Percentiles rank a stretch among this genome's conserved stretches.
These are phyloP conservation scores for Forficula auricularia DNA, from an alignment of 1,140 invertebrate species.

Conservation along the genomic window DNA sequence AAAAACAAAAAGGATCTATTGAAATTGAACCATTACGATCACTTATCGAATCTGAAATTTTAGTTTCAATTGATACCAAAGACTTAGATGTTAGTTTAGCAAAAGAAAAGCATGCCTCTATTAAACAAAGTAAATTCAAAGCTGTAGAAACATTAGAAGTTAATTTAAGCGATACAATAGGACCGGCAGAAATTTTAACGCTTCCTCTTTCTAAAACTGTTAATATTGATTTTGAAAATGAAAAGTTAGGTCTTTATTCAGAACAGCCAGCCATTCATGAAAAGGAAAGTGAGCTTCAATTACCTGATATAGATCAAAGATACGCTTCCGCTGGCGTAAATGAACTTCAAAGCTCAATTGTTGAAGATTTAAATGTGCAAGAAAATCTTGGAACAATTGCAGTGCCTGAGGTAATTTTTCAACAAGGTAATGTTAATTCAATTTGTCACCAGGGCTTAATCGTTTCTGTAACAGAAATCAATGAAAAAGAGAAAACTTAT, in stretches of 20 bases:
- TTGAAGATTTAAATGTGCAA: conserved; percentile 6
- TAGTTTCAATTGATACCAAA: too few relatives aligned
- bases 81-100: conserved; percentile 16
- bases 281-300: conserved; percentile 2
- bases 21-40: too few relatives aligned
- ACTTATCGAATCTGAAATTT: too few relatives aligned
- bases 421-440: too few relatives aligned
- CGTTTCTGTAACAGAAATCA: conserved; percentile 1
- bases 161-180: background rate
- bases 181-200: background rate
- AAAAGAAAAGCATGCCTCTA: conserved; percentile 14
- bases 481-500: conserved; percentile 3
- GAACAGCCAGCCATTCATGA: conserved; percentile 7
- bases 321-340: conserved; percentile 4
- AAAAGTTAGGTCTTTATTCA: too few relatives aligned
- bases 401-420: background rate
- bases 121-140: background rate
- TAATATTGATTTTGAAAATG: too few relatives aligned
- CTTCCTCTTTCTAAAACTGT: too few relatives aligned
- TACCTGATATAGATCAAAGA: conserved; percentile 4
- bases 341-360: conserved; percentile 7
- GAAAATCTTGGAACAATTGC: conserved; percentile 4
- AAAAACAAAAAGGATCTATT: background rate
- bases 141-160: background rate
- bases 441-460: conserved; percentile 1